Evolutionary conservation across 2,888 invertebrate species (phyloP).

Genomic region (Erebia palarica): DNA sequence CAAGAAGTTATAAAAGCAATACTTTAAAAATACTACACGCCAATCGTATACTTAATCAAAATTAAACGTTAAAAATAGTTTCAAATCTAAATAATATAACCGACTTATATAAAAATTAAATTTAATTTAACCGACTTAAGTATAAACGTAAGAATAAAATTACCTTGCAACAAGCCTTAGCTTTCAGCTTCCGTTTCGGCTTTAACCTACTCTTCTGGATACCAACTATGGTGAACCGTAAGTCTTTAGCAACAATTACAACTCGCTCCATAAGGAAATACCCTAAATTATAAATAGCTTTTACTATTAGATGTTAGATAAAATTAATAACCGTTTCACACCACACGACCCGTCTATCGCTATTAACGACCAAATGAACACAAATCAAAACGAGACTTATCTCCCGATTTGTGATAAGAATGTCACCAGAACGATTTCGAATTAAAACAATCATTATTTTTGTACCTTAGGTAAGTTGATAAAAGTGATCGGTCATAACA

Average conservation of each 20-base stretch:
- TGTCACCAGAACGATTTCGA: constrained; percentile 21
- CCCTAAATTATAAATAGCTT: neutral
- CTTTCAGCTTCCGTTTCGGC: constrained; percentile 40
- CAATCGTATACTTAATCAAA: too few species aligned
- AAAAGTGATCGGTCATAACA: neutral
- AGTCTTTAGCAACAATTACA: constrained; percentile 40
- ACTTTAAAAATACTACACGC: too few species aligned
- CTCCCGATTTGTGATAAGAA: constrained; percentile 34
- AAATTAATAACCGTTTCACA: constrained; percentile 9
- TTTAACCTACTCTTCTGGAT: constrained; percentile 53
- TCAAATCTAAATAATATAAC: neutral
- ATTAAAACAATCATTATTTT: neutral
- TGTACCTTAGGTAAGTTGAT: too few species aligned
- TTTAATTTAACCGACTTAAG: neutral
- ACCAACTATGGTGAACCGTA: constrained; percentile 58
- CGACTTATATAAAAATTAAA: too few species aligned
- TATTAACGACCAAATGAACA: constrained; percentile 26
- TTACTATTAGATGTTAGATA: neutral
- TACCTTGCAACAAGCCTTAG: constrained; percentile 47
- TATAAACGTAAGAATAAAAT: neutral
- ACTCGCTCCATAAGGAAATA: constrained; percentile 31
- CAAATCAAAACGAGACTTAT: constrained; percentile 26
- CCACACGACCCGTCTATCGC: constrained; percentile 15
- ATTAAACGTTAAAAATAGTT: neutral
- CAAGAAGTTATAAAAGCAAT: too few species aligned